phyloP scores from a whole-genome alignment of 2,113 vertebrate genomes.

The Castor canadensis region DNA sequence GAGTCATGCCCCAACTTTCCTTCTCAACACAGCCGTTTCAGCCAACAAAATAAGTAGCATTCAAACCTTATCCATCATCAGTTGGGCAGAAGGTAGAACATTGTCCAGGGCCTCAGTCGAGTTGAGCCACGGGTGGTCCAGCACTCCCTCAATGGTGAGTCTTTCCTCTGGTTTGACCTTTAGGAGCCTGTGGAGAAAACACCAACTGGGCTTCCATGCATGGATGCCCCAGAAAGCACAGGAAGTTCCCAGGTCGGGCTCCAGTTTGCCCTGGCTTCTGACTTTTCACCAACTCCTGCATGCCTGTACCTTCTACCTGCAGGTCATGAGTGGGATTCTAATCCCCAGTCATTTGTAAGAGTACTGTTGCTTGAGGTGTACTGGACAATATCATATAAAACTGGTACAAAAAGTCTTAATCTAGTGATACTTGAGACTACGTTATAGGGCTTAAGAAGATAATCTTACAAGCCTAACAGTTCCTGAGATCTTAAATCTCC shows the following conservation, averaged over 20 bases:
- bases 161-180: conserved; percentile 99
- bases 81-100: conserved; percentile 96
- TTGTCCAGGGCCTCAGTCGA: conserved; percentile 98
- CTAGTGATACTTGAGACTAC: not conserved
- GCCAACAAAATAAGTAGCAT: not conserved
- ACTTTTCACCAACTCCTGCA: not conserved
- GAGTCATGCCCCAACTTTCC: not conserved
- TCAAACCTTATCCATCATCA: conserved; percentile 99
- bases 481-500: not conserved
- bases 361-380: not conserved
- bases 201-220: conserved; percentile 8
- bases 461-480: not conserved
- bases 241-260: not conserved
- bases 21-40: conserved; percentile 20
- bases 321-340: not conserved
- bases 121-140: conserved; percentile 98
- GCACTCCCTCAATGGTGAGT: conserved; percentile 95
- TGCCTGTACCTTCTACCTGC: not conserved
- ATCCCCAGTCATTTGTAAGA: not conserved
- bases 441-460: not conserved
- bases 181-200: conserved; percentile 88
- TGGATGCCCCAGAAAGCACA: not conserved
- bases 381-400: not conserved
- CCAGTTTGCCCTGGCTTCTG: not conserved
- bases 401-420: conserved; percentile 2